Percentiles rank a stretch among this genome's conserved stretches.
Evolutionary conservation across 2,888 invertebrate genomes (phyloP).

Genomic region (Yponomeuta evonymella): DNA sequence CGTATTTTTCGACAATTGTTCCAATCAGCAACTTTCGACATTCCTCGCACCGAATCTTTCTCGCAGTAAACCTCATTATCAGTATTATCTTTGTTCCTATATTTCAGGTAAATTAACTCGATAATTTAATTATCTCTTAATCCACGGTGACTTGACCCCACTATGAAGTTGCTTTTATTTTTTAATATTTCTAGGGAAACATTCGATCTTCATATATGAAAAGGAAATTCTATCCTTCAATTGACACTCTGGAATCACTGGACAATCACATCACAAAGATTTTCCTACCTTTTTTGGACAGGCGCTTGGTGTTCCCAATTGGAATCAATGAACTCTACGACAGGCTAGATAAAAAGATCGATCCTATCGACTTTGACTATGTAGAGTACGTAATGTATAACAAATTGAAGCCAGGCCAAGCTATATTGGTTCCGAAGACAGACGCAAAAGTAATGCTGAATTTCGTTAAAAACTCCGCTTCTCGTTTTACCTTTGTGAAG

Average conservation of each 20-base stretch:
- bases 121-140: neutral
- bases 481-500: slow-evolving; percentile 4
- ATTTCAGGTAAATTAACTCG: slow-evolving; percentile 13
- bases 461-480: neutral
- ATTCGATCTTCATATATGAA: slow-evolving; percentile 16
- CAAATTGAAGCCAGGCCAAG: neutral
- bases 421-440: neutral
- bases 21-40: slow-evolving; percentile 1
- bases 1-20: slow-evolving; percentile 9
- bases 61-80: slow-evolving; percentile 6
- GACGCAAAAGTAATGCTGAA: neutral
- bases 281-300: neutral
- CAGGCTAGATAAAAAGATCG: slow-evolving; percentile 10
- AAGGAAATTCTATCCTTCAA: slow-evolving; percentile 7
- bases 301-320: slow-evolving; percentile 6
- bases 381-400: neutral
- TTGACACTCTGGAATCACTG: slow-evolving; percentile 11
- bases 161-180: neutral
- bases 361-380: neutral
- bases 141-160: too few species aligned
- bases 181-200: slow-evolving; percentile 15
- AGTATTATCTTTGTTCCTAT: slow-evolving; percentile 13
- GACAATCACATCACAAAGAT: neutral
- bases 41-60: slow-evolving; percentile 9
- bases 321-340: slow-evolving; percentile 7